Conservation (phyloP, 2,113 vertebrate genomes). For the Syngnathoides biaculeatus region DNA sequence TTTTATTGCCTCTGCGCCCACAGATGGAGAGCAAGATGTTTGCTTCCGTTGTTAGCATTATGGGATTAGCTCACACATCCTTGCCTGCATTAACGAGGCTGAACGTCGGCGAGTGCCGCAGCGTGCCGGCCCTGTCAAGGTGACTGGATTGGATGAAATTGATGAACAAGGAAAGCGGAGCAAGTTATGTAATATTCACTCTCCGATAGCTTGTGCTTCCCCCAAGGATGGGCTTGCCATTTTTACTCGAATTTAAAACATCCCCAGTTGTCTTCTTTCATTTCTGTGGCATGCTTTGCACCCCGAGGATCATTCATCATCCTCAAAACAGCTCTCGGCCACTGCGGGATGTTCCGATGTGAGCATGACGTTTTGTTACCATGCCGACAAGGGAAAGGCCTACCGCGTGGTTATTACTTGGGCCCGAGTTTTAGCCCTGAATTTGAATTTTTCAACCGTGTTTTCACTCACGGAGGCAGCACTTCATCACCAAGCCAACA, state of each 20-base stretch:
- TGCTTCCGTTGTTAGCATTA: conserved; percentile 24
- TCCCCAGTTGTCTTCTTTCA: too few species aligned
- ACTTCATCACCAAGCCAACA: too few species aligned
- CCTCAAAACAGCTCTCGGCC: too few species aligned
- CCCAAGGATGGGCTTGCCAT: neutral
- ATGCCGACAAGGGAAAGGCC: too few species aligned
- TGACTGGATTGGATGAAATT: conserved; percentile 25
- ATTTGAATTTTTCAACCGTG: too few species aligned
- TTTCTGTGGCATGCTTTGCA: too few species aligned
- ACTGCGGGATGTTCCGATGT: too few species aligned
- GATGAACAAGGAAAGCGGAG: neutral
- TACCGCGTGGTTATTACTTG: too few species aligned
- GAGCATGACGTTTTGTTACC: too few species aligned
- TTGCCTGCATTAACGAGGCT: conserved; percentile 20
- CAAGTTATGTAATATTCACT: neutral
- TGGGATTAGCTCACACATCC: conserved; percentile 25
- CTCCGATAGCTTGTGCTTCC: neutral
- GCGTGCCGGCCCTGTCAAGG: conserved; percentile 33
- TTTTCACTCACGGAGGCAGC: too few species aligned
- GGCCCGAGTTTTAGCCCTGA: too few species aligned
- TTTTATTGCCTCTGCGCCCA: conserved; percentile 11
- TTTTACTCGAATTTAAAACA: neutral
- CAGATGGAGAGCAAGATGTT: conserved; percentile 19
- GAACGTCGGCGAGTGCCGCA: conserved; percentile 34
- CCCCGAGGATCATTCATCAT: too few species aligned